A percentile compares a stretch with the other conserved stretches of the same genome.
Evolutionary conservation across 2,888 invertebrate genomes (phyloP).

Genomic region (Clivina fossor): DNA sequence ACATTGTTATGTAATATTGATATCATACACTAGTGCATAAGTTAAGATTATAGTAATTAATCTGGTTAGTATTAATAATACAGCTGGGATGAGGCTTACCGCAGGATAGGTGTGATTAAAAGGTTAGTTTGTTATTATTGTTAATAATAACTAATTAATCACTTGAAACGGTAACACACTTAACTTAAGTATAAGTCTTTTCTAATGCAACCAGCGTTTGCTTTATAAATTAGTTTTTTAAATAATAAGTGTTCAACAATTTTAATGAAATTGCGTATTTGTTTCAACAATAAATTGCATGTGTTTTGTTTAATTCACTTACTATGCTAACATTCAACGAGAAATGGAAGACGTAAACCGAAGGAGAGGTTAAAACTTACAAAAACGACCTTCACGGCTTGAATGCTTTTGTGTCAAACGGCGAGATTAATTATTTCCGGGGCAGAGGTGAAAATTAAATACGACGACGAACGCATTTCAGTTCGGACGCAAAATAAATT

Average conservation of each 20-base stretch:
- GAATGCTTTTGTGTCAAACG: slow-evolving; percentile 32
- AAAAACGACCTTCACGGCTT: slow-evolving; percentile 25
- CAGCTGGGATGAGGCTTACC: no score
- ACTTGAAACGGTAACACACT: no score
- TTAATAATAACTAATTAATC: no score
- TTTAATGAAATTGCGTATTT: slow-evolving; percentile 24
- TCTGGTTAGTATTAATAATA: no score
- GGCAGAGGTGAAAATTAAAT: slow-evolving; percentile 33
- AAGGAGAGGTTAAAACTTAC: slow-evolving; percentile 3
- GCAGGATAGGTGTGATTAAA: no score
- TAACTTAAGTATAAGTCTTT: no score
- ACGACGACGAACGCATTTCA: slow-evolving; percentile 32
- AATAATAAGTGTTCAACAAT: slow-evolving; percentile 23
- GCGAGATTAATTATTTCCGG: slow-evolving; percentile 33
- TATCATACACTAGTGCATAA: no score
- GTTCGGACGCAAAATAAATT: slow-evolving; percentile 32
- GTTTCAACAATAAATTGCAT: slow-evolving; percentile 30
- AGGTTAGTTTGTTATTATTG: no score
- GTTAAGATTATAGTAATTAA: no score
- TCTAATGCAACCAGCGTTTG: no score
- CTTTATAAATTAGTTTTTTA: no score
- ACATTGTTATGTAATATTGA: no score
- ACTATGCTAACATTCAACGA: slow-evolving; percentile 4
- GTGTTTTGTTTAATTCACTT: slow-evolving; percentile 31
- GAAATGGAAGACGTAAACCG: neutral